phyloP scores from a whole-genome alignment of 2,888 invertebrate species.

The Portevinia maculata region DNA sequence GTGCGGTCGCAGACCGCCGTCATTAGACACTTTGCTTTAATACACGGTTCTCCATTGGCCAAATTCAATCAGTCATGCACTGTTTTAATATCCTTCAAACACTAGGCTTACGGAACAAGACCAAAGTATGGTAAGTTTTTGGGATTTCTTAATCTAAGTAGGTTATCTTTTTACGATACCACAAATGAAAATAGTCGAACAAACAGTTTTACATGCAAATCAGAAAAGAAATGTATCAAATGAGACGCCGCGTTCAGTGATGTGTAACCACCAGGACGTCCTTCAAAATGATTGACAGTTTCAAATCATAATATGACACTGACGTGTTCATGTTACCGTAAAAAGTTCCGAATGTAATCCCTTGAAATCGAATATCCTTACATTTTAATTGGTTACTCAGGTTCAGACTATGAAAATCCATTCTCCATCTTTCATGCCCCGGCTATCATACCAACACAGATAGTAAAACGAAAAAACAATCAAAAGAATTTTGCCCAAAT shows the following conservation, averaged over 20 bases:
- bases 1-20: too few relatives aligned
- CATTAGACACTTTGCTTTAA: too few relatives aligned
- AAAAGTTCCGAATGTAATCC: neutral
- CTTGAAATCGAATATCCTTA: slow-evolving; percentile 22
- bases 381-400: slow-evolving; percentile 43
- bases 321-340: slow-evolving; percentile 37
- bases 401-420: neutral
- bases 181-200: too few relatives aligned
- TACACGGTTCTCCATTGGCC: too few relatives aligned
- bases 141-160: too few relatives aligned
- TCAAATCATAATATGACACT: slow-evolving; percentile 42
- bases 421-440: neutral
- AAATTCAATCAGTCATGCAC: too few relatives aligned
- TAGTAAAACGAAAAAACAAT: slow-evolving; percentile 45
- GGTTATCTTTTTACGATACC: too few relatives aligned
- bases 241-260: slow-evolving; percentile 28
- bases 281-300: slow-evolving; percentile 71
- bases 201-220: neutral
- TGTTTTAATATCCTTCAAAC: too few relatives aligned
- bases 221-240: slow-evolving; percentile 28
- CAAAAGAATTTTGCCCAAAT: slow-evolving; percentile 64
- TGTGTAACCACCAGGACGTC: slow-evolving; percentile 49
- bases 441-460: neutral
- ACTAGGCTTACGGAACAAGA: too few relatives aligned
- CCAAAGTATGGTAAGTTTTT: too few relatives aligned